Evolutionary conservation across 2,797 vertebrate species (phyloP).

Genomic region (Halcyon badia): DNA sequence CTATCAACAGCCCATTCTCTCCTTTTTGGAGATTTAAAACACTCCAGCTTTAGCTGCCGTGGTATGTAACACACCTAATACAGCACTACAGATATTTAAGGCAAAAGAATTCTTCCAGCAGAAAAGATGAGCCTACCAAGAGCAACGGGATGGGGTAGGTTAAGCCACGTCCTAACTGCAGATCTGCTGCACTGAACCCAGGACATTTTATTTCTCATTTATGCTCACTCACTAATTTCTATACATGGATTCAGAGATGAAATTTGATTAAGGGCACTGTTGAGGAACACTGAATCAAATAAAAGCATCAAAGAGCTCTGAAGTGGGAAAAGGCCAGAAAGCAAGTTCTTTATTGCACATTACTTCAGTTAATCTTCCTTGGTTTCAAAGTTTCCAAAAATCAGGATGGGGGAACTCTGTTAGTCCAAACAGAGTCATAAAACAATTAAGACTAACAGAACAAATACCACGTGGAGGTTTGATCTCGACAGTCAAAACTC

Average conservation of each 20-base stretch:
- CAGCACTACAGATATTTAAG: background rate
- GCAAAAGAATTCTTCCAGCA: background rate
- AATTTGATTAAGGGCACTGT: background rate
- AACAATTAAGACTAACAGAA: background rate
- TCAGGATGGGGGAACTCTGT: background rate
- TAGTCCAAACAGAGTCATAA: background rate
- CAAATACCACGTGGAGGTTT: background rate
- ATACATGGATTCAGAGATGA: background rate
- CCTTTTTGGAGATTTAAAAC: background rate
- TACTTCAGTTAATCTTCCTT: conserved; percentile 1
- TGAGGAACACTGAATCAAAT: conserved; percentile 12
- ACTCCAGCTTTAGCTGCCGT: background rate
- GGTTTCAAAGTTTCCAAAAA: background rate
- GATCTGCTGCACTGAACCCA: background rate
- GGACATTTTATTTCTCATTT: background rate
- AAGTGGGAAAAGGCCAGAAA: background rate
- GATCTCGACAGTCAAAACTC: background rate
- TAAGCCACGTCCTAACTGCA: background rate
- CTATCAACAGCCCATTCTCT: background rate
- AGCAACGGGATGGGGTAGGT: background rate
- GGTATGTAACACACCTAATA: background rate
- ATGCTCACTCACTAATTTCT: background rate
- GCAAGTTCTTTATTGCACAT: background rate
- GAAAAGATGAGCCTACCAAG: background rate
- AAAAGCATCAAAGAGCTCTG: background rate